These are phyloP conservation scores for Dascyllus trimaculatus DNA, from an alignment of 2,113 vertebrate species.

Conservation along the genomic window DNA sequence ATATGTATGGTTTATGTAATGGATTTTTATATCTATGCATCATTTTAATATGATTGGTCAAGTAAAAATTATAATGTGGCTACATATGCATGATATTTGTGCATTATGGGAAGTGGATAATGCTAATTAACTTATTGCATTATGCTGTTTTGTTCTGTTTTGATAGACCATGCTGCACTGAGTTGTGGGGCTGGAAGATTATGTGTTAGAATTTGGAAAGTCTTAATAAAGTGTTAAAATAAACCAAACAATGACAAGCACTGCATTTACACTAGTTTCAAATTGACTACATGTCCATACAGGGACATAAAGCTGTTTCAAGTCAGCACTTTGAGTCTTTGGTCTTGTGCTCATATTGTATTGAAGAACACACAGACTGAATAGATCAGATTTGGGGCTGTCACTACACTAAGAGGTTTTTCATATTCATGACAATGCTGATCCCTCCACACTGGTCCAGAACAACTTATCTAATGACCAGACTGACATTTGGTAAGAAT, in stretches of 20 bases:
- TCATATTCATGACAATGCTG: too few relatives aligned
- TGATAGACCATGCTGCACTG: conserved; percentile 84
- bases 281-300: conserved; percentile 13
- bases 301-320: conserved; percentile 29
- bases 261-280: background rate
- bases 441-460: too few relatives aligned
- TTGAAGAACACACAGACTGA: conserved; percentile 3
- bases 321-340: too few relatives aligned
- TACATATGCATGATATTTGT: conserved; percentile 88
- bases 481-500: too few relatives aligned
- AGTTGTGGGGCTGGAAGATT: conserved; percentile 78
- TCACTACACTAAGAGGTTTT: too few relatives aligned
- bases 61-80: conserved; percentile 74
- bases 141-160: conserved; percentile 71
- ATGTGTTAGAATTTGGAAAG: conserved; percentile 61
- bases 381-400: background rate
- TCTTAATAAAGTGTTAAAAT: conserved; percentile 54
- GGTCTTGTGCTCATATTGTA: conserved; percentile 22
- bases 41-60: conserved; percentile 77
- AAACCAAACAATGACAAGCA: conserved; percentile 20
- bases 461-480: too few relatives aligned
- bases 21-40: conserved; percentile 81
- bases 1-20: conserved; percentile 79
- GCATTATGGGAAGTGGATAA: conserved; percentile 83
- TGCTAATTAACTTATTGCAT: conserved; percentile 88